phyloP scores from a whole-genome alignment of 1,140 invertebrate species.

The Nomia melanderi region DNA sequence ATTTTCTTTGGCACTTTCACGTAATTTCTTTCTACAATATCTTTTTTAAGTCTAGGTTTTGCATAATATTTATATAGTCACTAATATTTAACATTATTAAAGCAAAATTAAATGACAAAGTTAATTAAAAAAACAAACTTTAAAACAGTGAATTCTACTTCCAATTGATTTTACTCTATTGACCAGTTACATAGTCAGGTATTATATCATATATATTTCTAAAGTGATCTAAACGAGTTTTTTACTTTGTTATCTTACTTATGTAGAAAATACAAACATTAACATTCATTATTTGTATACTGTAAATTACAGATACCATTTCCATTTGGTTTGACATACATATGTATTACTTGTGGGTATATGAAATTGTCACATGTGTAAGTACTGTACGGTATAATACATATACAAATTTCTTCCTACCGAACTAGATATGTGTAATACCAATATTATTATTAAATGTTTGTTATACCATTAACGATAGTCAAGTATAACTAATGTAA shows the following conservation, averaged over 20 bases:
- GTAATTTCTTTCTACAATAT: slow-evolving; percentile 14
- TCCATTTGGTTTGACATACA: neutral
- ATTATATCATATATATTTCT: slow-evolving; percentile 15
- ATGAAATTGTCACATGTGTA: slow-evolving; percentile 17
- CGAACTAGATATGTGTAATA: slow-evolving; percentile 2
- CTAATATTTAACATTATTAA: slow-evolving; percentile 10
- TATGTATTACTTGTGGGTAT: neutral
- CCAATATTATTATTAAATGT: neutral
- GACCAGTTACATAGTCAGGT: neutral
- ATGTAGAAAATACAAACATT: slow-evolving; percentile 41
- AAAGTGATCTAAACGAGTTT: neutral
- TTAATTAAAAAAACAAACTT: too few species aligned
- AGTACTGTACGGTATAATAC: slow-evolving; percentile 5
- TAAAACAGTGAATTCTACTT: neutral
- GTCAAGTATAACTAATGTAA: slow-evolving; percentile 1
- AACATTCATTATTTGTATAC: slow-evolving; percentile 3
- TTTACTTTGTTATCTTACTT: neutral
- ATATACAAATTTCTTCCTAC: slow-evolving; percentile 24
- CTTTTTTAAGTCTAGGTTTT: slow-evolving; percentile 8
- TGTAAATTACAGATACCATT: slow-evolving; percentile 19
- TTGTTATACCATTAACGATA: neutral
- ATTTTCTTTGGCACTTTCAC: slow-evolving; percentile 37
- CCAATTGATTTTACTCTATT: neutral
- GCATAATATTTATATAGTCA: slow-evolving; percentile 9
- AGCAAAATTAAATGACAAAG: slow-evolving; percentile 12